These are phyloP conservation scores for Parazoanthus darwini DNA, from an alignment of 92 coral and sea anemone species.

Conservation along the genomic window DNA sequence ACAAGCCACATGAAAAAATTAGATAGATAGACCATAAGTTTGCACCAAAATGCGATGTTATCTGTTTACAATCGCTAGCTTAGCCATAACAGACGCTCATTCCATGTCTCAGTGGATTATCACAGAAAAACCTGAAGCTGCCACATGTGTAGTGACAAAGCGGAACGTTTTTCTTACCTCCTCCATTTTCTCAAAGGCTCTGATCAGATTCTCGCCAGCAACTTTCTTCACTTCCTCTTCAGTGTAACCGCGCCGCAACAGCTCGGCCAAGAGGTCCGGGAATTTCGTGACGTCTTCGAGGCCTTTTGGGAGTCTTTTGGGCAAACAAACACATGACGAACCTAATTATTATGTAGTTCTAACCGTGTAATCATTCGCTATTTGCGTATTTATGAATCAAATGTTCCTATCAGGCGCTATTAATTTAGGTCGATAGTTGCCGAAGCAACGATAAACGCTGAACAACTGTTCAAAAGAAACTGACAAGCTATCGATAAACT, in stretches of 20 bases:
- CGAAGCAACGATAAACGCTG: no score
- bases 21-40: no score
- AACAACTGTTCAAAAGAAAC: no score
- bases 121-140: not conserved
- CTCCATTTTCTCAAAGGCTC: conserved; percentile 71
- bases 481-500: no score
- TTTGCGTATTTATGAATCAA: not conserved
- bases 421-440: no score
- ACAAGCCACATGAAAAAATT: no score
- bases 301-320: conserved; percentile 59
- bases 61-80: no score
- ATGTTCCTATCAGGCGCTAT: no score
- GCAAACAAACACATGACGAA: not conserved
- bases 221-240: conserved; percentile 70
- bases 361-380: not conserved
- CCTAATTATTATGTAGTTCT: not conserved
- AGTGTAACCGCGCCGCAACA: conserved; percentile 62
- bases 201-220: conserved; percentile 71
- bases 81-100: no score
- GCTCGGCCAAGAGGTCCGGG: conserved; percentile 75
- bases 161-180: conserved; percentile 39
- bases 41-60: no score
- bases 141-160: not conserved
- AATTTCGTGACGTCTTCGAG: conserved; percentile 69
- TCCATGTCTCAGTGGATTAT: no score